phyloP scores from a whole-genome alignment of 2,113 vertebrate genomes.

The Cinclus cinclus region DNA sequence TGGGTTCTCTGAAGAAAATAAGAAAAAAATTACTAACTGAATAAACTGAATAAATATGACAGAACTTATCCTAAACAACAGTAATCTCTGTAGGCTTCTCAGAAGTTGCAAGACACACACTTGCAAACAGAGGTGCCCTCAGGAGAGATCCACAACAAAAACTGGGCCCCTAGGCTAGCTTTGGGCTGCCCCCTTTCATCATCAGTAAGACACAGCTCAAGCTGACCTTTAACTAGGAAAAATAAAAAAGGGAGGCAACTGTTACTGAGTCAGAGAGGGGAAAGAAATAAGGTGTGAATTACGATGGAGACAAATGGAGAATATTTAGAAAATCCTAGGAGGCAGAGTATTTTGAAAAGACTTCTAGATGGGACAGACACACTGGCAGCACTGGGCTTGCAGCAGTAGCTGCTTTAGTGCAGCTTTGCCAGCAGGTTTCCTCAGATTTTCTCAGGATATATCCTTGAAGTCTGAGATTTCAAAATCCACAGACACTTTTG shows the following conservation, averaged over 20 bases:
- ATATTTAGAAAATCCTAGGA: slow-evolving; percentile 33
- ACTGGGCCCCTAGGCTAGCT: slow-evolving; percentile 55
- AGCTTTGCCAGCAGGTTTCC: neutral
- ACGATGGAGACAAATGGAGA: neutral
- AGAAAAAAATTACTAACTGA: neutral
- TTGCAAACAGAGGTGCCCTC: slow-evolving; percentile 42
- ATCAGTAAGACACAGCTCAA: slow-evolving; percentile 20
- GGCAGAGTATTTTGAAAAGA: neutral
- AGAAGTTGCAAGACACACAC: slow-evolving; percentile 1
- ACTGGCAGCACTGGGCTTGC: neutral
- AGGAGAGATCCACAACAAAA: slow-evolving; percentile 33
- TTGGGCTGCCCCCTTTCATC: slow-evolving; percentile 54
- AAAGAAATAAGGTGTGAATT: slow-evolving; percentile 34
- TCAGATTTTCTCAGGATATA: neutral
- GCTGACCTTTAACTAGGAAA: slow-evolving; percentile 54
- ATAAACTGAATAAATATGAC: neutral
- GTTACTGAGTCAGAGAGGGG: neutral
- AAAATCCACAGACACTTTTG: neutral
- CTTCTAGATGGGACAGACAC: neutral
- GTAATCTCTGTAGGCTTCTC: slow-evolving; percentile 27
- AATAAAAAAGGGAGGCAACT: slow-evolving; percentile 35
- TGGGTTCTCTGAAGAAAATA: slow-evolving; percentile 8
- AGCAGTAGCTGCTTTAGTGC: neutral
- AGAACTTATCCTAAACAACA: slow-evolving; percentile 26
- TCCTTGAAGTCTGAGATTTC: neutral